A percentile compares a stretch with the other conserved stretches of the same genome.
Evolutionary conservation across 1,140 invertebrate species (phyloP).

Genomic region (Drosophila ohnishii): DNA sequence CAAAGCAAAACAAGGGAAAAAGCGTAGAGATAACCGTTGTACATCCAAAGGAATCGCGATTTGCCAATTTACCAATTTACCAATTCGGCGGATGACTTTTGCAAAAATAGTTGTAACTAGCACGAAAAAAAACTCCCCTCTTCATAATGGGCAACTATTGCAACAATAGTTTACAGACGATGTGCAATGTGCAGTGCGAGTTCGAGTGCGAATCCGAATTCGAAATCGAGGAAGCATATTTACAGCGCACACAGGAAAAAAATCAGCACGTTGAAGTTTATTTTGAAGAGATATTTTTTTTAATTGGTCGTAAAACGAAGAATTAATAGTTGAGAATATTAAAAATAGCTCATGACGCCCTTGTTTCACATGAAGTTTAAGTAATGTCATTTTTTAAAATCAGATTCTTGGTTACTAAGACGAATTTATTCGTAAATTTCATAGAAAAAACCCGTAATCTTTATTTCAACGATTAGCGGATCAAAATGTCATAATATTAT

Average conservation of each 20-base stretch:
- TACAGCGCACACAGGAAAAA: background rate
- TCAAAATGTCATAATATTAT: no score
- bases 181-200: conserved; percentile 66
- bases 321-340: background rate
- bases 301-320: background rate
- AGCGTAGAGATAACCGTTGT: conserved; percentile 19
- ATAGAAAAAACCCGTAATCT: no score
- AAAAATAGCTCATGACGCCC: background rate
- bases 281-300: background rate
- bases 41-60: conserved; percentile 64
- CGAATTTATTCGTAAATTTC: no score
- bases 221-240: conserved; percentile 25
- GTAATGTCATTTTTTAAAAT: background rate
- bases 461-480: no score
- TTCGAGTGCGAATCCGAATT: conserved; percentile 39
- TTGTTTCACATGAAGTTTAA: background rate
- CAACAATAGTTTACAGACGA: conserved; percentile 20
- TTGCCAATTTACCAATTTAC: conserved; percentile 42
- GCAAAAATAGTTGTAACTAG: conserved; percentile 33
- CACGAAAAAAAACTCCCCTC: conserved; percentile 16
- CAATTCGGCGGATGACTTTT: conserved; percentile 48
- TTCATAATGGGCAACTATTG: conserved; percentile 33
- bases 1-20: conserved; percentile 39
- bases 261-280: background rate
- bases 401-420: background rate